These are phyloP conservation scores for Hyperoodon ampullatus DNA, from an alignment of 2,113 vertebrate species.

Conservation along the genomic window DNA sequence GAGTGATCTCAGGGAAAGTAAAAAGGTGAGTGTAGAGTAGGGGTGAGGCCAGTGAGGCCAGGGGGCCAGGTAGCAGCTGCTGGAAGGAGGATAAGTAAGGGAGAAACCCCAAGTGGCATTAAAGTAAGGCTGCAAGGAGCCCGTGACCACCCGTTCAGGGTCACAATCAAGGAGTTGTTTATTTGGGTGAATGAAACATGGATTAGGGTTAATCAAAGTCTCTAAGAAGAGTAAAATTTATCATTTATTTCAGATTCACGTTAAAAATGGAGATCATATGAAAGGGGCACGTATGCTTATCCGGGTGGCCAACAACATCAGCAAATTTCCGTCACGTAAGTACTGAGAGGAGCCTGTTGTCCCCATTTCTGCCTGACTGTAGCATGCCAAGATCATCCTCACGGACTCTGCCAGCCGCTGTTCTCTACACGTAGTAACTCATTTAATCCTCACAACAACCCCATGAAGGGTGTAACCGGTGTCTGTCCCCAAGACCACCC, in stretches of 20 bases:
- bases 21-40: no score
- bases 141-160: not conserved
- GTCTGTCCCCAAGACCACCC: not conserved
- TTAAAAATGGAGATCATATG: conserved; percentile 95
- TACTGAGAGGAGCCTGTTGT: not conserved
- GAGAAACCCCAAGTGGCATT: not conserved
- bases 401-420: not conserved
- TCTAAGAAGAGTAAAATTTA: not conserved
- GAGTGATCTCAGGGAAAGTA: not conserved
- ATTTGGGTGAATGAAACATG: not conserved
- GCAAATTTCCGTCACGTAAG: conserved; percentile 98
- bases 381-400: fast-evolving
- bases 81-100: not conserved
- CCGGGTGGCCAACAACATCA: conserved; percentile 98
- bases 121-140: not conserved
- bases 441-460: not conserved
- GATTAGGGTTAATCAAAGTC: not conserved
- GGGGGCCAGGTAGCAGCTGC: not conserved
- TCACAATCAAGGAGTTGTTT: not conserved
- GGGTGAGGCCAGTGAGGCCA: not conserved
- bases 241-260: conserved; percentile 89
- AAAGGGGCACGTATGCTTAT: conserved; percentile 98
- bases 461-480: not conserved
- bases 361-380: fast-evolving
- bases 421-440: fast-evolving